Base-by-base conservation (phyloP, 1,140 invertebrate genomes). In the Rhagoletis pomonella region DNA sequence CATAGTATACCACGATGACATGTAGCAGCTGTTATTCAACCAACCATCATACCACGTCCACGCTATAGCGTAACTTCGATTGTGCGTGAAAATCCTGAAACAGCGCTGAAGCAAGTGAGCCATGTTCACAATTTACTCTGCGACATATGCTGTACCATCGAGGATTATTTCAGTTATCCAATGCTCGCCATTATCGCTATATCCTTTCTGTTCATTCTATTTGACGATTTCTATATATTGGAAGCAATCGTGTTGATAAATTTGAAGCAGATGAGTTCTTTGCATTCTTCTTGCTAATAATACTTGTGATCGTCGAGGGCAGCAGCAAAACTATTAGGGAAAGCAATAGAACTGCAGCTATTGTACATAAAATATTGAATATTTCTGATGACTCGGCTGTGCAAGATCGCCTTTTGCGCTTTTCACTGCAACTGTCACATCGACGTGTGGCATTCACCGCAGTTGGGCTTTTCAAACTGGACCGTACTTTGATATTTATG, bases 131-230 rank as follows among this genome's bases (percentile, higher is more conserved):
- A 93, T 87, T 86, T 93, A 1, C 88, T 93, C 1, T 93, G 92
- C 59, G 92, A 93, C 69, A 92, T 92, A 55, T 93, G 92, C 58
- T 89, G 90, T 17, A 91, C 90, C 7, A 92, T 92, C 44, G 92
- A 93, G 73, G 92, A 93, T 44, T 93, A 93, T 12, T 93, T 93
- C 9, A 91, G 90, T 0, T 93, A 93, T 89, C 92, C 92, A 0
- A 60, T 93, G 87, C 81, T 93, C 4, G 90, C 90, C 1, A 93
- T 93, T 44, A 91, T 92, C 2, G 90, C 90, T 50, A 92, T 93
- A 55, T 92, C 92, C 0, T 93, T 93, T 86, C 62, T 93, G 0
- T 93, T 93, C 17, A 93, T 93, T 65, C 88, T 93, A 5, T 93
- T 93, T 12, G 92, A 93, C 87, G 90, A 91, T 62, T 93, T 92